Base-by-base conservation (phyloP, 2,797 vertebrate species). In the Margarornis squamiger region DNA sequence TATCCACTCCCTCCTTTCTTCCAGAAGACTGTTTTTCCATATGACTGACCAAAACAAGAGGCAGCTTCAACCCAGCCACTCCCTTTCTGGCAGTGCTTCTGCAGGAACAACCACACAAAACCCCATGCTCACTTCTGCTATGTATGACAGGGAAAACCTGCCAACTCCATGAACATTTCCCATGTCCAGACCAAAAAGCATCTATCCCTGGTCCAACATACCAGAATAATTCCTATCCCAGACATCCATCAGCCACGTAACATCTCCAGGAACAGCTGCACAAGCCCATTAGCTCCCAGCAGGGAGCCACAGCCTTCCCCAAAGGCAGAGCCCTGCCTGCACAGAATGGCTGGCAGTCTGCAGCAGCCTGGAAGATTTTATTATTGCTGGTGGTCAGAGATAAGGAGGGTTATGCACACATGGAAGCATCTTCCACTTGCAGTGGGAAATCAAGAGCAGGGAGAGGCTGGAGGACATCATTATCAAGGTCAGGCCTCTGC, bases 101-200 rank as follows among this genome's bases (percentile, higher is more conserved):
- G 77, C 46, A 81, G 46, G 18, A 67, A 26, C 27, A 78, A n/a
- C 23, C 29, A 75, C 10, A 12, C 67, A 67, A 81, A 89, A 26
- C 22, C 27, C 34, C 48, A 30, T 0, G 2, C 14, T 85, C 32
- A 91, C 30, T 87, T 76, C n/a, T 43, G 17, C 32, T 73, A 12
- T 30, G 27, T 58, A 39, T 43, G 75, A 65, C 48, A 65, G 19
- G 77, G 54, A 83, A 89, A 79, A 75, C 29, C 49, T 85, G 30
- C 8, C 32, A 70, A 66, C 7, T 68, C 66, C 57, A n/a, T 0
- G 2, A 81, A 15, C 0, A 0, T 10, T 88, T 67, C 38, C 34
- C 59, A 79, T 17, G 66, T 85, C 67, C 65, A 92, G 38, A 65
- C 49, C 41, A n/a, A 19, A n/a, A 3, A 67, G 5, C 43, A 79